These are phyloP conservation scores for Pterocles orientalis DNA, from an alignment of 2,113 vertebrate genomes.

Conservation along the genomic window DNA sequence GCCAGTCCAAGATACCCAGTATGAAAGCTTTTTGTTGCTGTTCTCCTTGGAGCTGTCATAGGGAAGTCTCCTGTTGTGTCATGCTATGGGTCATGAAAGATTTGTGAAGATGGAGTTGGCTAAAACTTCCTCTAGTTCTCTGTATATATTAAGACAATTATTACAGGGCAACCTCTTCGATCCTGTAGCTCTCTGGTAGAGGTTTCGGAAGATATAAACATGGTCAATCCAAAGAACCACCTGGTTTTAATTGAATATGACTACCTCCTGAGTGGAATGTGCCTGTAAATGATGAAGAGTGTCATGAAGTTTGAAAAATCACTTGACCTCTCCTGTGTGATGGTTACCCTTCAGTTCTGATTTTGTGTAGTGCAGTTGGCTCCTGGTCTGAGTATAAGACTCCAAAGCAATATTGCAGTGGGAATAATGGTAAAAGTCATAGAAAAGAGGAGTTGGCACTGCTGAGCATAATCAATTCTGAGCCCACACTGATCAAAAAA, in stretches of 20 bases:
- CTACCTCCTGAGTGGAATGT: not conserved
- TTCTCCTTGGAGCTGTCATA: not conserved
- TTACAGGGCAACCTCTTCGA: not conserved
- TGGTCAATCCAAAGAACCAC: not conserved
- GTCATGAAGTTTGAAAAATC: not conserved
- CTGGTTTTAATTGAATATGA: not conserved
- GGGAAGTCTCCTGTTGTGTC: not conserved
- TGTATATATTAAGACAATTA: not conserved
- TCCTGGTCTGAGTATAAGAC: not conserved
- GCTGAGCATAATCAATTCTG: not conserved
- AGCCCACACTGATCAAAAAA: not conserved
- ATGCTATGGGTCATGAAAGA: not conserved
- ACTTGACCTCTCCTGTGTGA: not conserved
- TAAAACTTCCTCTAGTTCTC: not conserved
- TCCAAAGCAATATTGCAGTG: not conserved
- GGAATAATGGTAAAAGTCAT: not conserved
- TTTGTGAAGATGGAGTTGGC: not conserved
- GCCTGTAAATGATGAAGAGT: not conserved
- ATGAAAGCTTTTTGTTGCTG: fast-evolving
- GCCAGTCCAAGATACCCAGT: not conserved
- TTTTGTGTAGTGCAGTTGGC: not conserved
- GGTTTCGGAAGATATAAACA: not conserved
- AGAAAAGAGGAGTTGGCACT: not conserved
- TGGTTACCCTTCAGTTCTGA: not conserved
- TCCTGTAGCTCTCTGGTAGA: not conserved